Base-by-base conservation (phyloP, 1,140 invertebrate genomes). In the Micrasema minimum region DNA sequence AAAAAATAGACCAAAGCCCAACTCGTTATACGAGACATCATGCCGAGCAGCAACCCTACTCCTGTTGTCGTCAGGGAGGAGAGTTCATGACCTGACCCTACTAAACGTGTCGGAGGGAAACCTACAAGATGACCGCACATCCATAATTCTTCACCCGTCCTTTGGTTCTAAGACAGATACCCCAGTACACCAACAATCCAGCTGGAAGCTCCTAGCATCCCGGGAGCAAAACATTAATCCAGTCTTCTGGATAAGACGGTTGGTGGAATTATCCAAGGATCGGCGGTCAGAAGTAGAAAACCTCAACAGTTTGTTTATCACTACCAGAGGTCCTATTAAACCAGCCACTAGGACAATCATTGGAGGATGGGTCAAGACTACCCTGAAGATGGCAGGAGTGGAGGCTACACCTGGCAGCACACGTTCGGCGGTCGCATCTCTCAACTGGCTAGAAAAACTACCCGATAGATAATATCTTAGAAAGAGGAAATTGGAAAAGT, bases 141-240 rank as follows among this genome's bases (percentile, higher is more conserved):
- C 72, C 41, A 65, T 79, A 16, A 71, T 75, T 67, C 57, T 76
- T 9, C 77, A 74, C 74, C 78, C 78, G 35, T 46, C 11, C 11
- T 79, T 78, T 75, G 77, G 77, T 0, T 80, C 76, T n/a, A 79
- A 80, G 46, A 79, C 78, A 14, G 78, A 79, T 62, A 50, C 69
- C 5, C 26, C 43, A 3, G 51, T 18, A 23, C 35, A 61, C 46
- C 45, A 59, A n/a, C 50, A 50, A 16, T 16, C 46, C 9, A 10
- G 46, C 14, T 22, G 18, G 18, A 50, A 50, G 3, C 46, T 50
- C 16, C 2, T 18, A 6, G 45, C 12, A 18, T 48, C 45, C 12
- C 18, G 12, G 18, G 45, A 48, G 1, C 45, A 2, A n/a, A 20
- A 14, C 18, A 48, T 20, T 1, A 20, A 48, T 16, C 45, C 45